Percentiles rank a stretch among this genome's conserved stretches.
Evolutionary conservation across 1,140 invertebrate genomes (phyloP).

Genomic region (Listronotus bonariensis): DNA sequence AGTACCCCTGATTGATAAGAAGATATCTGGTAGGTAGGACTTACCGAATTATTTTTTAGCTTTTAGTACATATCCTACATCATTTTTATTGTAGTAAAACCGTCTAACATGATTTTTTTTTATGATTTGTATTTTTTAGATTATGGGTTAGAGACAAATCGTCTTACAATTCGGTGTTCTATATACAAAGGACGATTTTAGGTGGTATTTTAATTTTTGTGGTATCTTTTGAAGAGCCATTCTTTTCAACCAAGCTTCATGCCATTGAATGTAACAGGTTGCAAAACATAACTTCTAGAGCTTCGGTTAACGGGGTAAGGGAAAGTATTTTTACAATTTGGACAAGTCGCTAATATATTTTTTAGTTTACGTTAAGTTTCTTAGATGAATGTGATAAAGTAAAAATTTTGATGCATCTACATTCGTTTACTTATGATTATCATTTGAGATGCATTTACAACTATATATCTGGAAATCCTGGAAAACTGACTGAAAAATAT

Average conservation of each 20-base stretch:
- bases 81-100: no score
- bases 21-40: no score
- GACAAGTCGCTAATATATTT: conserved; percentile 41
- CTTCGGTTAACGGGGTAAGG: conserved; percentile 62
- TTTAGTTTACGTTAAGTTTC: conserved; percentile 72
- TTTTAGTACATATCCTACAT: no score
- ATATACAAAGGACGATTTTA: conserved; percentile 72
- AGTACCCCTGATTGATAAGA: no score
- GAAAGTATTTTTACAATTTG: no score
- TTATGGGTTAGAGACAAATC: conserved; percentile 49
- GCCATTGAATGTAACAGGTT: conserved; percentile 71
- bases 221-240: conserved; percentile 72
- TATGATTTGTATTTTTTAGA: conserved; percentile 30
- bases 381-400: conserved; percentile 79
- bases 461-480: conserved; percentile 66
- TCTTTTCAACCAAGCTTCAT: conserved; percentile 75
- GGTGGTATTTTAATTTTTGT: conserved; percentile 74
- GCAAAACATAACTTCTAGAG: conserved; percentile 60
- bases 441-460: conserved; percentile 76
- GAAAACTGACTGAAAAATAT: conserved; percentile 69
- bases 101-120: no score
- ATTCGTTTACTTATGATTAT: conserved; percentile 89
- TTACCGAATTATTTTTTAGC: no score
- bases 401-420: conserved; percentile 76
- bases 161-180: conserved; percentile 57